Conservation (phyloP, 2,113 vertebrate species). For the Semnornis frantzii region DNA sequence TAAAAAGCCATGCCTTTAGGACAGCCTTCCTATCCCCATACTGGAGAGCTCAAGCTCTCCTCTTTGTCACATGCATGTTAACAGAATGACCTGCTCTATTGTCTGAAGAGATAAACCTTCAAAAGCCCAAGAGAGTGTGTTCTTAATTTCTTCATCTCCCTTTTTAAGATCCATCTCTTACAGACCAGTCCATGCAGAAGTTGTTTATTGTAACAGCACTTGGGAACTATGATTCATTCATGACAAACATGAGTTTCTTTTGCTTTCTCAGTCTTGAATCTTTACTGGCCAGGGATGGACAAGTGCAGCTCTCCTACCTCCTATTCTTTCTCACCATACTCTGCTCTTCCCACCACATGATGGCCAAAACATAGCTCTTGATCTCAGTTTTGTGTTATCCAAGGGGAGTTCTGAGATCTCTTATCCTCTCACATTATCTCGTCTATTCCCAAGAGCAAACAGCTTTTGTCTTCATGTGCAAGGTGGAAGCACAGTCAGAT, state of each 20-base stretch:
- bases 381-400: background rate
- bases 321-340: background rate
- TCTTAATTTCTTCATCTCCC: background rate
- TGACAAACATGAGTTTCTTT: background rate
- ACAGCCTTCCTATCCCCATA: rapidly evolving
- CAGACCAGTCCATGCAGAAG: background rate
- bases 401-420: background rate
- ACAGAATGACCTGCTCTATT: background rate
- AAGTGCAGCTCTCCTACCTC: background rate
- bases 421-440: rapidly evolving
- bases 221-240: background rate
- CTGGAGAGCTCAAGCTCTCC: background rate
- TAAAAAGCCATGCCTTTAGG: background rate
- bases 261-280: background rate
- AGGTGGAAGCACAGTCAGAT: background rate
- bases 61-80: background rate
- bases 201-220: too few relatives aligned
- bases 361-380: background rate
- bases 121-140: background rate
- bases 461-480: background rate
- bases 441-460: background rate
- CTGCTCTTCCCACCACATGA: background rate
- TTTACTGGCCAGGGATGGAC: background rate
- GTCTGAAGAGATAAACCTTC: background rate
- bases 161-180: background rate